Evolutionary conservation across 2,797 vertebrate genomes (phyloP).

Genomic region (Sphenopsis melanotis): DNA sequence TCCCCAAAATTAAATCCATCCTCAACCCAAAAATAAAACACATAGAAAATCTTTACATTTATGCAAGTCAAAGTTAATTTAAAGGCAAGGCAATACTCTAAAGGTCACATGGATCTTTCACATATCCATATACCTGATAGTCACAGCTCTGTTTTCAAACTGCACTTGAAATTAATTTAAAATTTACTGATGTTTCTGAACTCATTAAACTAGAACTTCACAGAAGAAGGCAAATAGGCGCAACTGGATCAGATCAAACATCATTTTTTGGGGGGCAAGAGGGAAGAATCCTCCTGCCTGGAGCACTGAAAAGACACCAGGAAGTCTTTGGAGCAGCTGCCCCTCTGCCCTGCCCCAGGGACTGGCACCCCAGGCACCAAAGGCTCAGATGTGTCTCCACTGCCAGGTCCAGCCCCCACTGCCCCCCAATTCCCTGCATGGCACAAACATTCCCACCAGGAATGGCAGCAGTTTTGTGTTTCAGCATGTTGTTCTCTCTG

Average conservation of each 20-base stretch:
- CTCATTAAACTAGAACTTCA: not conserved
- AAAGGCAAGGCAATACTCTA: not conserved
- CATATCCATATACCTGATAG: not conserved
- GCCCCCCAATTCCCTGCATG: rapidly evolving
- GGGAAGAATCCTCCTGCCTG: not conserved
- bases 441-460: not conserved
- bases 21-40: not conserved
- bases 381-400: not conserved
- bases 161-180: not conserved
- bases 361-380: not conserved
- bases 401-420: not conserved
- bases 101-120: not conserved
- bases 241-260: not conserved
- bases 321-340: not conserved
- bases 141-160: not conserved
- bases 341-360: not conserved
- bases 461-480: not conserved
- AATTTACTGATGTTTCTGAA: not conserved
- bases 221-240: not conserved
- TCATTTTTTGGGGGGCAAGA: not conserved
- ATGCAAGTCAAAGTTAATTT: not conserved
- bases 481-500: not conserved
- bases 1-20: not conserved
- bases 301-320: rapidly evolving
- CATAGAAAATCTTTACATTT: not conserved